Evolutionary conservation across 1,140 invertebrate genomes (phyloP).

Genomic region (Vollenhovia emeryi): DNA sequence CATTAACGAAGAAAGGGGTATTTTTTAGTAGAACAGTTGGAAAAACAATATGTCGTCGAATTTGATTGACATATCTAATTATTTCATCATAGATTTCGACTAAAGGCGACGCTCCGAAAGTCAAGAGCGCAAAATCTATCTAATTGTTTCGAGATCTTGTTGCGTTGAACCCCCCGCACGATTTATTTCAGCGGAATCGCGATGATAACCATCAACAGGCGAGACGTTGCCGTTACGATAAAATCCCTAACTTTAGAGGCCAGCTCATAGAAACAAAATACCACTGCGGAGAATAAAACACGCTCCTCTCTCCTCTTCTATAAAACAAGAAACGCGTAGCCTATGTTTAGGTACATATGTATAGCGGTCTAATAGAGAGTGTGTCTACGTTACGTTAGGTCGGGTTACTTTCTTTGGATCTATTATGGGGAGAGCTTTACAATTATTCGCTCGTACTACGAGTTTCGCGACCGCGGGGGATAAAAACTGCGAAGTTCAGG

Average conservation of each 20-base stretch:
- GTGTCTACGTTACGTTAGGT: conserved; percentile 42
- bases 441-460: conserved; percentile 36
- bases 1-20: neutral
- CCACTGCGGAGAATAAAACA: conserved; percentile 38
- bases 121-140: neutral
- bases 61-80: neutral
- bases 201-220: conserved; percentile 61
- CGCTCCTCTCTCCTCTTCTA: conserved; percentile 1
- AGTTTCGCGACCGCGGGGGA: conserved; percentile 49
- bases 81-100: neutral
- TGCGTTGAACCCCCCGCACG: neutral
- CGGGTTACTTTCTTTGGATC: conserved; percentile 25
- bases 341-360: conserved; percentile 55
- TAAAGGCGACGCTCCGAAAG: neutral
- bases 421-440: conserved; percentile 31
- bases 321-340: conserved; percentile 34
- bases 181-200: neutral
- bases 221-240: conserved; percentile 56
- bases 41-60: neutral
- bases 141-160: neutral
- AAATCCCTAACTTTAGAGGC: conserved; percentile 66
- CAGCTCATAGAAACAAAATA: conserved; percentile 68
- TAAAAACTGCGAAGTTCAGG: conserved; percentile 73
- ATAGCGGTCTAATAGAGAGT: conserved; percentile 49
- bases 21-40: neutral